Conservation (phyloP, 2,113 vertebrate genomes). For the Muscicapa adusta region DNA sequence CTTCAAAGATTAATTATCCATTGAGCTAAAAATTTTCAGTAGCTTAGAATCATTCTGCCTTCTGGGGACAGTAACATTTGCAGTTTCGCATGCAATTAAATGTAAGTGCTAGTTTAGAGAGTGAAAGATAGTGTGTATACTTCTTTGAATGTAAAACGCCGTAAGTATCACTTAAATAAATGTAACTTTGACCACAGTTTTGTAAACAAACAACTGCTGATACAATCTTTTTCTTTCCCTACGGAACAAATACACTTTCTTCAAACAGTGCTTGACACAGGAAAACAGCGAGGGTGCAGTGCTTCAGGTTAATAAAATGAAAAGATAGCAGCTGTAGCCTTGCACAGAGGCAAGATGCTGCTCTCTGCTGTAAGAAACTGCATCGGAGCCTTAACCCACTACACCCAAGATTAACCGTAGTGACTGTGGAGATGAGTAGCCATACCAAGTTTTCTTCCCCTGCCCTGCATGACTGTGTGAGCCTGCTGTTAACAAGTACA, state of each 20-base stretch:
- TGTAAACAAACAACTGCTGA: conserved; percentile 6
- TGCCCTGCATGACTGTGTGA: not conserved
- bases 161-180: not conserved
- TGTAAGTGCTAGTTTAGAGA: not conserved
- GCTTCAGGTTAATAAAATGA: not conserved
- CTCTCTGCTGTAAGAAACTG: conserved; percentile 23
- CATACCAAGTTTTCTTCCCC: not conserved
- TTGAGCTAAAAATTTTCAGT: not conserved
- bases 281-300: not conserved
- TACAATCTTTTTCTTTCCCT: not conserved
- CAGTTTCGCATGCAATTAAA: not conserved
- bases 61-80: not conserved
- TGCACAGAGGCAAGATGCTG: not conserved
- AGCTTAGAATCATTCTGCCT: not conserved
- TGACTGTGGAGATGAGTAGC: not conserved
- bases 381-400: not conserved
- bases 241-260: conserved; percentile 7
- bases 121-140: not conserved
- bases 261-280: not conserved
- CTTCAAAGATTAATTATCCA: not conserved
- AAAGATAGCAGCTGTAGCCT: not conserved
- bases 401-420: not conserved
- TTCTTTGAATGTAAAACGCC: not conserved
- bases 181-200: not conserved
- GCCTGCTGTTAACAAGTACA: not conserved